A percentile compares a stretch with the other conserved stretches of the same genome.
These are phyloP conservation scores for Xanthorhoe designata DNA, from an alignment of 2,888 invertebrate genomes.

Conservation along the genomic window DNA sequence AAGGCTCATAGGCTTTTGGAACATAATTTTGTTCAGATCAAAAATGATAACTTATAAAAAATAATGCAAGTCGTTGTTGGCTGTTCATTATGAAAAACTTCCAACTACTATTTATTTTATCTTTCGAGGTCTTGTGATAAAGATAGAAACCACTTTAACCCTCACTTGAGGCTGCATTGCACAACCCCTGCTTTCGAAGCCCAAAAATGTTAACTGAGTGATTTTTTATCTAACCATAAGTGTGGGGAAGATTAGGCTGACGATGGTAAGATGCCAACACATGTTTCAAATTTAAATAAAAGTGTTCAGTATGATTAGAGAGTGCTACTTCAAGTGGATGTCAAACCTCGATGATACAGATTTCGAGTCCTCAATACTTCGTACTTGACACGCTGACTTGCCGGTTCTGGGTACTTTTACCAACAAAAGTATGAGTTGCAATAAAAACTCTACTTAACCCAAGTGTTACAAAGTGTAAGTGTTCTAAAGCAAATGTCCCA, in stretches of 20 bases:
- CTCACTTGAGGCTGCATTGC: conserved; percentile 7
- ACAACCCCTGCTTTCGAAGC: conserved; percentile 30
- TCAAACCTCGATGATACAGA: not conserved
- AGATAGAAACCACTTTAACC: conserved; percentile 9
- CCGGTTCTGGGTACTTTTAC: no score
- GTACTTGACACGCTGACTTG: no score
- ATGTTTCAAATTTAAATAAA: conserved; percentile 42
- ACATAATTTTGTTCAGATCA: no score
- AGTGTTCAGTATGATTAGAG: conserved; percentile 44
- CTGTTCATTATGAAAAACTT: not conserved
- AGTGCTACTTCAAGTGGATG: conserved; percentile 47
- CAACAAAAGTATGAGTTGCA: no score
- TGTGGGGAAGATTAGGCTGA: conserved; percentile 37
- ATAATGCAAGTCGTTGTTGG: no score
- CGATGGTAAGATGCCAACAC: conserved; percentile 35
- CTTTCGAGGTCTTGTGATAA: conserved; percentile 2
- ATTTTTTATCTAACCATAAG: conserved; percentile 40
- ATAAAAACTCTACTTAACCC: no score
- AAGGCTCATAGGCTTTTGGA: no score
- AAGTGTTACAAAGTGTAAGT: no score
- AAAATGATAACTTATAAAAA: no score
- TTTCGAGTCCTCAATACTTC: no score
- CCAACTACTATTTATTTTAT: not conserved
- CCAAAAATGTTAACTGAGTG: conserved; percentile 42
- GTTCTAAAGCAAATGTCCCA: no score